These are phyloP conservation scores for Dichetophora obliterata DNA, from an alignment of 2,888 invertebrate genomes.

Conservation along the genomic window DNA sequence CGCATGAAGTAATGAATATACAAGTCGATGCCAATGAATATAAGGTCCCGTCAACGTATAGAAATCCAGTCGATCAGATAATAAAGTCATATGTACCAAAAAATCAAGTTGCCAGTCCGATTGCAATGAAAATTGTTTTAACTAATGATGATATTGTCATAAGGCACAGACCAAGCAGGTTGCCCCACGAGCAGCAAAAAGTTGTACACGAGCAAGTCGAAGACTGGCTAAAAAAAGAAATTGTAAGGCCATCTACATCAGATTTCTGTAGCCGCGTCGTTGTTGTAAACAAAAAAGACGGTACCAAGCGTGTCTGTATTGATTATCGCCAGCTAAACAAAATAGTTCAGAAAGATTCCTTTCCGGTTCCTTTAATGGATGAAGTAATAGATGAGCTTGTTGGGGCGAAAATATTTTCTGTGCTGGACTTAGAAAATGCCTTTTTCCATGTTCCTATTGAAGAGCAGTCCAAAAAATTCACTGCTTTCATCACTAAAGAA, in stretches of 20 bases:
- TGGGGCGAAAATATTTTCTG: background rate
- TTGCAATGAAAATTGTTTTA: too few relatives aligned
- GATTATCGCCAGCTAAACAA: background rate
- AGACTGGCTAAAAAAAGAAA: too few relatives aligned
- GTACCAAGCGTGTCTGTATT: background rate
- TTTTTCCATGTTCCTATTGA: constrained; percentile 26
- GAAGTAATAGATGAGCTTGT: background rate
- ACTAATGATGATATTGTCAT: too few relatives aligned
- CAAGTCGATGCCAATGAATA: background rate
- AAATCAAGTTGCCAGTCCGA: background rate
- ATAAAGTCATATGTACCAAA: constrained; percentile 28
- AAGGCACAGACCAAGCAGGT: too few relatives aligned
- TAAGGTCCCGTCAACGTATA: too few relatives aligned
- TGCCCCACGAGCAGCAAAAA: too few relatives aligned
- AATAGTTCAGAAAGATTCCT: background rate
- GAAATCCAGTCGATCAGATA: constrained; percentile 17
- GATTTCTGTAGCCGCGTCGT: too few relatives aligned
- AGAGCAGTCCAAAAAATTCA: constrained; percentile 34
- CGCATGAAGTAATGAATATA: too few relatives aligned
- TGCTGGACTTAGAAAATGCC: background rate
- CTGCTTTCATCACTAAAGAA: constrained; percentile 28
- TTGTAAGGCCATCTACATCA: too few relatives aligned
- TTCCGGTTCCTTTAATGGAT: background rate
- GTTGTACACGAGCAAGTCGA: too few relatives aligned
- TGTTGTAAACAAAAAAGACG: background rate